Percentiles rank a stretch among this genome's conserved stretches.
These are phyloP conservation scores for Drosophila dunni DNA, from an alignment of 1,140 invertebrate genomes.

Conservation along the genomic window DNA sequence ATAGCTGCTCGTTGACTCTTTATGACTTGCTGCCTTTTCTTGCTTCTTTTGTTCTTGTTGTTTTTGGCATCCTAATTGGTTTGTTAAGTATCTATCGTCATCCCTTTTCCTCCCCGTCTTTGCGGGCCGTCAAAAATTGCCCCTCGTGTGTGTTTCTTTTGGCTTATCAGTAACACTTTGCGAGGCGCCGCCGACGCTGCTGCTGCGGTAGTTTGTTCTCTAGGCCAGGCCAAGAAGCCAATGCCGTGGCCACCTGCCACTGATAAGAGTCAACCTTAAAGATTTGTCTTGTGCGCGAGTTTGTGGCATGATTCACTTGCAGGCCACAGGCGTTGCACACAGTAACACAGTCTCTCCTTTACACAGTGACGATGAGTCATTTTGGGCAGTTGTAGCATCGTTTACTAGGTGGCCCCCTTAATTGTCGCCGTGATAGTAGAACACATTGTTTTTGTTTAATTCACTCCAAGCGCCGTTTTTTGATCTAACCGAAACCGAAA, in stretches of 20 bases:
- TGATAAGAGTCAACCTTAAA: constrained; percentile 60
- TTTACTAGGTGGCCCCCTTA: constrained; percentile 64
- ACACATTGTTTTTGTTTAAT: constrained; percentile 54
- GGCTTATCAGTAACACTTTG: constrained; percentile 76
- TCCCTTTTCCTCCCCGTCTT: not conserved
- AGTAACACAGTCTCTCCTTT: not conserved
- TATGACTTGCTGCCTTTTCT: constrained; percentile 62
- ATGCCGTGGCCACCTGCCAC: constrained; percentile 29
- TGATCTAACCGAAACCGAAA: constrained; percentile 67
- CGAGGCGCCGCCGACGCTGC: constrained; percentile 26
- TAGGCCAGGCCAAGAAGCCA: constrained; percentile 54
- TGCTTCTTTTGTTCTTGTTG: constrained; percentile 8
- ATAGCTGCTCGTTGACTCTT: constrained; percentile 52
- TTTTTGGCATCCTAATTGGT: constrained; percentile 82
- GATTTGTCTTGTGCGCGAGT: constrained; percentile 50
- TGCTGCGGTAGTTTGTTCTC: constrained; percentile 48
- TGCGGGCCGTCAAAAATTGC: not conserved
- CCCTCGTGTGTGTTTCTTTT: constrained; percentile 26
- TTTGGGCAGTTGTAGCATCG: constrained; percentile 42
- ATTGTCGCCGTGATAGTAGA: constrained; percentile 52
- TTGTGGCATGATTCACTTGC: constrained; percentile 65
- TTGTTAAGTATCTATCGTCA: constrained; percentile 73
- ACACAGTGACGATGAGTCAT: constrained; percentile 25
- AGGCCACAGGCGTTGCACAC: constrained; percentile 58
- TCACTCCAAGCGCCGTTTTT: constrained; percentile 47